Base-by-base conservation (phyloP, 2,888 invertebrate species). In the Adela reaumurella region DNA sequence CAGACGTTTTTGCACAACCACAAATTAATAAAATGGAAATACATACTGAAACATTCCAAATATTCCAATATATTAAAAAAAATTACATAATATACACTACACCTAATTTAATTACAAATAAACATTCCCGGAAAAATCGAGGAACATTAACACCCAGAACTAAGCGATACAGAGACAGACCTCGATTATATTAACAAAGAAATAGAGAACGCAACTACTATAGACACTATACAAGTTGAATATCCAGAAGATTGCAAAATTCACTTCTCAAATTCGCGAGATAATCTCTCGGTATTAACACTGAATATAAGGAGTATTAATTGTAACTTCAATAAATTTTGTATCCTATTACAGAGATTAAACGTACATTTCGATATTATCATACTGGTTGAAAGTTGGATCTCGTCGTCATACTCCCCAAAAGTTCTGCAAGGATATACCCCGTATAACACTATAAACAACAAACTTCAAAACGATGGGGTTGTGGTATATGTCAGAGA, bases 391-490 rank as follows among this genome's bases (percentile, higher is more conserved):
- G 48, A 48, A 41, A 18, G 35, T n/a, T 19, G 45, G 41, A 8
- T 45, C 8, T 14, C 14, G 14, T 11, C 28, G 3, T 10, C 2
- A 10, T 14, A 20, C 14, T 2, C 11, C 6, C 45, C 45, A 14
- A 45, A 45, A 2, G 19, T 35, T 6, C 3, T 48, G 3, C 2
- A 16, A 11, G 43, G 19, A 6, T 48, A 48, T n/a, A 17, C 3
- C 14, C 1, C n/a, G 14, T 45, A 17, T n/a, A 24, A 18, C 11
- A 41, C 45, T n/a, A n/a, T 14, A 6, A 44, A 45, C 2, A 16
- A 19, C 17, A 14, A 3, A n/a, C 29, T 45, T 16, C 35, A 48
- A 45, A 48, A 48, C n/a, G 35, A 48, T 20, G 48, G 48, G 14
- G 48, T 48, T 5, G 20, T 45, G 2, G 45, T 48, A 4, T 48